Conservation (phyloP, 2,797 vertebrate genomes). For the Hirundo rustica region DNA sequence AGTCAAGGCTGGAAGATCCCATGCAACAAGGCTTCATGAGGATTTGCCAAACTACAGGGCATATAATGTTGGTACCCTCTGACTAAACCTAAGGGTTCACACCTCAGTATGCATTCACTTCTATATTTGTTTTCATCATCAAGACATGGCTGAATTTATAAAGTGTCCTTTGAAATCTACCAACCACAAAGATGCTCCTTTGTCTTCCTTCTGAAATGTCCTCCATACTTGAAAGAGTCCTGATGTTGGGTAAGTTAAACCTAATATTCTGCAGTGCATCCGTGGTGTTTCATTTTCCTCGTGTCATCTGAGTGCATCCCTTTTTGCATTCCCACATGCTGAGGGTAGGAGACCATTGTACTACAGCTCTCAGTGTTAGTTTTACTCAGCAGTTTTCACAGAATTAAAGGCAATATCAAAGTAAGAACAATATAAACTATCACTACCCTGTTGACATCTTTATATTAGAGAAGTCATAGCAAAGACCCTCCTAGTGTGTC, state of each 20-base stretch:
- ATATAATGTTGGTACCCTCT: neutral
- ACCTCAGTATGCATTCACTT: neutral
- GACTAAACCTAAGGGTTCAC: neutral
- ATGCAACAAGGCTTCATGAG: neutral
- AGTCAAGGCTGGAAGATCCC: neutral
- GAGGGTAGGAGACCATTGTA: neutral
- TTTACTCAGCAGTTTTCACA: neutral
- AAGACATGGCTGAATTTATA: neutral
- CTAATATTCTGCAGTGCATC: neutral
- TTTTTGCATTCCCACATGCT: neutral
- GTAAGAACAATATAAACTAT: neutral
- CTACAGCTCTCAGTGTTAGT: neutral
- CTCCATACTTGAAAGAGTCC: neutral
- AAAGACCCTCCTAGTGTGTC: neutral
- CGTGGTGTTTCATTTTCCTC: neutral
- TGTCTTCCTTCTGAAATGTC: neutral
- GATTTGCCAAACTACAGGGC: neutral
- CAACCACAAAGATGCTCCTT: neutral
- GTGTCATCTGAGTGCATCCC: neutral
- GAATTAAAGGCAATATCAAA: neutral
- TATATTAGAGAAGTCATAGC: neutral
- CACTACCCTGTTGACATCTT: neutral
- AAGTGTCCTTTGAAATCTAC: neutral
- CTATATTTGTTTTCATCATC: neutral
- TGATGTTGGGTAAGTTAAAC: neutral